Evolutionary conservation across 1,140 invertebrate genomes (phyloP).

Genomic region (Cyclargus thomasi): DNA sequence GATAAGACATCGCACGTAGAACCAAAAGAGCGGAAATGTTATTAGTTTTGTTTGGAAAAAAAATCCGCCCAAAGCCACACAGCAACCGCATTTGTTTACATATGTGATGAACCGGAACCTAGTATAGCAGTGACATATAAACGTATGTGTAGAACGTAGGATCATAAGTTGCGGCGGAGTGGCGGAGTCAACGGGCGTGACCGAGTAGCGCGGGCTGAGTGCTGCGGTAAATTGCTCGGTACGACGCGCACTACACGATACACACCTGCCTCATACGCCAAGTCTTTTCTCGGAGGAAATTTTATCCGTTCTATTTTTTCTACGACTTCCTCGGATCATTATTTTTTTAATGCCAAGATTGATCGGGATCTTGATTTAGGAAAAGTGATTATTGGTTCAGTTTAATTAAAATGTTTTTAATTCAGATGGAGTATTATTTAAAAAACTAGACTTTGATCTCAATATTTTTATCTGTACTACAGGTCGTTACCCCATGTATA

Average conservation of each 20-base stretch:
- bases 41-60: too few relatives aligned
- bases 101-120: not conserved
- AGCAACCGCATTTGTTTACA: not conserved
- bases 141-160: conserved; percentile 18
- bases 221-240: conserved; percentile 47
- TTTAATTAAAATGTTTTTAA: too few relatives aligned
- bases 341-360: too few relatives aligned
- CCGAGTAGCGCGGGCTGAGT: conserved; percentile 45
- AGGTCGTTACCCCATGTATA: too few relatives aligned
- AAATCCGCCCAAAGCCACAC: too few relatives aligned
- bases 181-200: conserved; percentile 40
- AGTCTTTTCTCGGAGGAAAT: not conserved
- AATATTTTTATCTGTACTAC: too few relatives aligned
- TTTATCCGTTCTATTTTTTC: not conserved
- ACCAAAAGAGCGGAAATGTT: too few relatives aligned
- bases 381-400: too few relatives aligned
- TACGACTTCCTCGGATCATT: not conserved
- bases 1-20: too few relatives aligned
- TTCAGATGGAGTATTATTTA: too few relatives aligned
- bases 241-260: conserved; percentile 25
- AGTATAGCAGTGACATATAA: conserved; percentile 5
- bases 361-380: too few relatives aligned
- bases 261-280: conserved; percentile 20
- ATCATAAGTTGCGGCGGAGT: conserved; percentile 25
- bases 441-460: too few relatives aligned